A percentile compares a stretch with the other conserved stretches of the same genome.
Evolutionary conservation across 2,113 vertebrate genomes (phyloP).

Genomic region (Oryctolagus cuniculus): DNA sequence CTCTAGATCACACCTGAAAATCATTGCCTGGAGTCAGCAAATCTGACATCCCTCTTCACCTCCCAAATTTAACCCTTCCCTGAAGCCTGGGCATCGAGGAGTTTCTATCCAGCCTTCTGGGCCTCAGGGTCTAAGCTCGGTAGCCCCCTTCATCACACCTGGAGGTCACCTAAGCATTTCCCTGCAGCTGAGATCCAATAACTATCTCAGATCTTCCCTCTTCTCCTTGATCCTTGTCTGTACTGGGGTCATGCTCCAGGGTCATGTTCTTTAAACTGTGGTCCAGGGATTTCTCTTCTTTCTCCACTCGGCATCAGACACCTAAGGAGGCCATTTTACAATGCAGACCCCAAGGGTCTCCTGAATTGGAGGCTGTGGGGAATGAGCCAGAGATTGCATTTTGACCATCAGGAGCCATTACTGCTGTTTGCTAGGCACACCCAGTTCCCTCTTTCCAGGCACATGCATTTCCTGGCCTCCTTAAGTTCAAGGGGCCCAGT

Average conservation of each 20-base stretch:
- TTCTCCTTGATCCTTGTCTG: neutral
- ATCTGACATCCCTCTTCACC: neutral
- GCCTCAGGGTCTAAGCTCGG: neutral
- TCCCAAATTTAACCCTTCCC: neutral
- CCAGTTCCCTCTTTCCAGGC: neutral
- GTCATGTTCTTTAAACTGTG: neutral
- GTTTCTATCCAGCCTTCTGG: neutral
- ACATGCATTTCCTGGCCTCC: neutral
- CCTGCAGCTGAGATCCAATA: neutral
- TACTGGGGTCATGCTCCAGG: neutral
- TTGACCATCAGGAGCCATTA: neutral
- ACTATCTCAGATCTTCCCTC: neutral
- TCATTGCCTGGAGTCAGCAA: neutral
- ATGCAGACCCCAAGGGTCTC: neutral
- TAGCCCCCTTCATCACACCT: neutral
- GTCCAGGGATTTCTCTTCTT: accelerated
- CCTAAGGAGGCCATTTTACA: neutral
- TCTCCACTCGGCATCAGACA: neutral
- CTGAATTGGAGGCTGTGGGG: neutral
- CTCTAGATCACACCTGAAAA: neutral
- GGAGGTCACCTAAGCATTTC: neutral
- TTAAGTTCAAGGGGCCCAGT: neutral
- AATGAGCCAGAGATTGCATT: neutral
- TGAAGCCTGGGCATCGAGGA: neutral
- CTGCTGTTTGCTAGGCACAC: neutral